phyloP scores from a whole-genome alignment of 2,888 invertebrate genomes.

The Sepioteuthis lessoniana region DNA sequence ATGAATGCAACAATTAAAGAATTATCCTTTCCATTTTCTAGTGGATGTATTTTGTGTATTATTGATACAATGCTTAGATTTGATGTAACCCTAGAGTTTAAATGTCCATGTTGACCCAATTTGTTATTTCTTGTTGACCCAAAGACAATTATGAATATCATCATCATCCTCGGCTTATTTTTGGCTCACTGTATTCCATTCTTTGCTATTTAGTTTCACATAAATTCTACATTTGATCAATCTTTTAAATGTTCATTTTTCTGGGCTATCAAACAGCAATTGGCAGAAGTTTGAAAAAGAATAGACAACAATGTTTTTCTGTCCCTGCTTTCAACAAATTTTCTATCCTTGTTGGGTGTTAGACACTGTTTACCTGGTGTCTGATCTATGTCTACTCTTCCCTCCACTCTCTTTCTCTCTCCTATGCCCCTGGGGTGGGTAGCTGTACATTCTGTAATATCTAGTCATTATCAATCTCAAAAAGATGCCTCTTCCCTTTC shows the following conservation, averaged over 20 bases:
- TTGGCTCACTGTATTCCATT: neutral
- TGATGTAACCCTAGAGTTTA: neutral
- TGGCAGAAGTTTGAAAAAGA: neutral
- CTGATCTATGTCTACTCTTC: neutral
- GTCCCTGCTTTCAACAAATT: too few relatives aligned
- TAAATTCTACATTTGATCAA: neutral
- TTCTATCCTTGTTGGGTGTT: neutral
- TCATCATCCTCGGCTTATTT: neutral
- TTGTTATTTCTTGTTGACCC: neutral
- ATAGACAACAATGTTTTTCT: neutral
- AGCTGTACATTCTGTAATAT: conserved; percentile 21
- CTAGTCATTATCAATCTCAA: neutral
- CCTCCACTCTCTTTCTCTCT: neutral
- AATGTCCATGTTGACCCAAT: neutral
- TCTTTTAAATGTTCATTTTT: neutral
- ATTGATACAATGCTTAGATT: neutral
- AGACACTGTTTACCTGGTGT: neutral
- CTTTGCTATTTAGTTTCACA: neutral
- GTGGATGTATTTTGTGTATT: neutral
- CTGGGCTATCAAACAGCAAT: neutral
- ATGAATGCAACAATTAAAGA: neutral
- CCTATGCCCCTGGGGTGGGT: neutral
- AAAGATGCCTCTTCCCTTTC: neutral
- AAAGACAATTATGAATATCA: neutral
- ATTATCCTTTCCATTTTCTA: neutral